Evolutionary conservation across 2,113 vertebrate genomes (phyloP), one percentile per base, ranked within the genome.

Genomic region (Gymnocephalus cernua): DNA sequence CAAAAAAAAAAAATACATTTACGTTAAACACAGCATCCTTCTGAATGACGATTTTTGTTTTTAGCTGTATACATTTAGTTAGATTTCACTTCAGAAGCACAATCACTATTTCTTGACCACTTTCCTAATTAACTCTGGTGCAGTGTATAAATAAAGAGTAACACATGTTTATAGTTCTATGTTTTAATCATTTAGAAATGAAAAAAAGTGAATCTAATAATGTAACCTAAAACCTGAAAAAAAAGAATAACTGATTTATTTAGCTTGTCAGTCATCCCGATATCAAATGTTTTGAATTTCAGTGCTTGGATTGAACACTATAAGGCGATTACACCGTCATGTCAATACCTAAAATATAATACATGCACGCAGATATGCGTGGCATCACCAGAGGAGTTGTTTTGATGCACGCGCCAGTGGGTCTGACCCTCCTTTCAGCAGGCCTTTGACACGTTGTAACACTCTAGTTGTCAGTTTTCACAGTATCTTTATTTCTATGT

Each of bases 401-500:
- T 82, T 63, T 61, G 48, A 84, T 57, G 58, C 68, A 38, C n/a
- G 27, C 67, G 70, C 41, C 74, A 63, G 75, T 56, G 78, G 4
- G 19, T 48, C 29, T 44, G 85, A 73, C 61, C 76, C 77, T 62
- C 77, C 69, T 74, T 74, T 87, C 81, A 71, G 47, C 83, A 66
- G 76, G 62, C 75, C 81, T 50, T 71, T 69, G 77, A 85, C 89
- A 86, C 78, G 67, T 75, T 86, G 51, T 76, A 83, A 77, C 80
- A 75, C 85, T 73, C 67, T n/a, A 21, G 45, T 74, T 86, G 80
- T 87, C 82, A 82, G 4, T 85, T 88, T 85, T 80, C 84, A 86
- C 91, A 65, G 71, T 87, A 68, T 86, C 86, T 91, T 82, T 84
- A 92, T 86, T 80, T 73, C 76, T 61, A 0, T 44, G 76, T 29